Conservation (phyloP, 2,113 vertebrate species). For the Ailuropoda melanoleuca region DNA sequence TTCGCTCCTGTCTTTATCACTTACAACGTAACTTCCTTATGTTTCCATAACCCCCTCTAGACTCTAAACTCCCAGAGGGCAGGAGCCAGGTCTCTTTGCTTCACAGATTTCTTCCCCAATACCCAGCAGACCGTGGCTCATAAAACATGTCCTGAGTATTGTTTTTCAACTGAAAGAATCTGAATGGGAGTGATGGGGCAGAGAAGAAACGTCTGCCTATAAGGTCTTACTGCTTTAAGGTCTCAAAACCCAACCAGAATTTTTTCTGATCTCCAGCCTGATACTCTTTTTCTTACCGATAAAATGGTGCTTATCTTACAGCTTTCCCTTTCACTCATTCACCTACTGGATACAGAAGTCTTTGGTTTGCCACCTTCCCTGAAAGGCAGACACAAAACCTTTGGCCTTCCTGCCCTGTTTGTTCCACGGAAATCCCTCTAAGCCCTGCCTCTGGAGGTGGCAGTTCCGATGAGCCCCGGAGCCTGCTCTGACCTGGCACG, state of each 20-base stretch:
- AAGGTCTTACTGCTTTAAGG: not conserved
- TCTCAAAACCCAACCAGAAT: not conserved
- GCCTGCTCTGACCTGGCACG: not conserved
- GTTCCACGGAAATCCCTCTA: not conserved
- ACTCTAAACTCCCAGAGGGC: not conserved
- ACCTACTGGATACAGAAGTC: not conserved
- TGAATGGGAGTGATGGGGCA: not conserved
- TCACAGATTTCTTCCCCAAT: not conserved
- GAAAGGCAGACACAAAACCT: conserved; percentile 25
- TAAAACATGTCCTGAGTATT: not conserved
- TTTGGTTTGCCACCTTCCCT: not conserved
- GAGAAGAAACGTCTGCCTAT: not conserved
- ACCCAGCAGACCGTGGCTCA: not conserved
- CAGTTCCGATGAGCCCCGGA: not conserved
- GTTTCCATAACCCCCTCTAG: not conserved
- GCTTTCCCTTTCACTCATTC: not conserved
- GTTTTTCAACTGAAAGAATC: not conserved
- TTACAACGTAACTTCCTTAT: not conserved
- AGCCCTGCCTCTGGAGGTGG: not conserved
- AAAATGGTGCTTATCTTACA: not conserved
- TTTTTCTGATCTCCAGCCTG: not conserved
- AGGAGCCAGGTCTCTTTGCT: not conserved
- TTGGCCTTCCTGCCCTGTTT: not conserved
- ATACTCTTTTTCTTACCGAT: not conserved
- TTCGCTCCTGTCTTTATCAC: not conserved